phyloP scores from a whole-genome alignment of 2,797 vertebrate genomes.

The Crenichthys baileyi region DNA sequence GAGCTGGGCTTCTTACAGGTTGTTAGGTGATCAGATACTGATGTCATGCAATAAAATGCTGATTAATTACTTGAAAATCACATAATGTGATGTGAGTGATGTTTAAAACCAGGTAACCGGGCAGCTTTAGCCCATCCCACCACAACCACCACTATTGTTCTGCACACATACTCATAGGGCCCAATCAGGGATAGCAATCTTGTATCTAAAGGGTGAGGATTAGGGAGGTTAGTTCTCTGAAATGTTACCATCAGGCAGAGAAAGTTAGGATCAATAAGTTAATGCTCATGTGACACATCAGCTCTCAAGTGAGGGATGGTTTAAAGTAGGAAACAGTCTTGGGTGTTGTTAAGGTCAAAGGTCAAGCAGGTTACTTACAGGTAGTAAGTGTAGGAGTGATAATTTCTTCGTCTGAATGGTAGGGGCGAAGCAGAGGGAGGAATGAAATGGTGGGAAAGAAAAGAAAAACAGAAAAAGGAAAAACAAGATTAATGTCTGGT shows the following conservation, averaged over 20 bases:
- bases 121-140: too few species aligned
- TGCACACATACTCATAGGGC: too few species aligned
- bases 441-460: constrained; percentile 83
- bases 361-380: constrained; percentile 90
- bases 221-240: too few species aligned
- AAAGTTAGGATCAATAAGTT: background rate
- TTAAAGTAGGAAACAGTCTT: constrained; percentile 21
- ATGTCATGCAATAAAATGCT: too few species aligned
- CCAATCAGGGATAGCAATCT: too few species aligned
- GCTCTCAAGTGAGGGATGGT: background rate
- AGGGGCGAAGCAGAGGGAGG: constrained; percentile 84
- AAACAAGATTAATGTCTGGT: constrained; percentile 89
- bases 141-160: too few species aligned
- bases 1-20: too few species aligned
- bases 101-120: too few species aligned
- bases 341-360: constrained; percentile 40
- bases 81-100: too few species aligned
- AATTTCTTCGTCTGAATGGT: constrained; percentile 90
- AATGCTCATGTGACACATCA: background rate
- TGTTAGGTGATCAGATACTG: too few species aligned
- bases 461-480: constrained; percentile 87
- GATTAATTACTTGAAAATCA: too few species aligned
- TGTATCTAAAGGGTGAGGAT: too few species aligned
- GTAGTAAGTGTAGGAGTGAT: constrained; percentile 96
- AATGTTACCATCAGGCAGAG: background rate